These are phyloP conservation scores for Apamea epomidion DNA, from an alignment of 2,888 invertebrate species.

Conservation along the genomic window DNA sequence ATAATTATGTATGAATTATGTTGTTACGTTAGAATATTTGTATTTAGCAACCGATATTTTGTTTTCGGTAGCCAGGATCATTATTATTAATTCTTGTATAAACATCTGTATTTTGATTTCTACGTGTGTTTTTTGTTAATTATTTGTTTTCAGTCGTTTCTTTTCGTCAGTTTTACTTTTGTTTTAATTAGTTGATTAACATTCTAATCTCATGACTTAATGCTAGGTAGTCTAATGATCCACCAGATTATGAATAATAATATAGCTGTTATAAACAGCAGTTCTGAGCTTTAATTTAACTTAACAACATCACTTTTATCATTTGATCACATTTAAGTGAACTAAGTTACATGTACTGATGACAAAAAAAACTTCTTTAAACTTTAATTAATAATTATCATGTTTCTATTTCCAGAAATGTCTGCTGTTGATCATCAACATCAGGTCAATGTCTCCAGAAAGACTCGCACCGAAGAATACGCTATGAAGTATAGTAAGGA, in stretches of 20 bases:
- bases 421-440: neutral
- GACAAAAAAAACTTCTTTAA: neutral
- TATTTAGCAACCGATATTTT: neutral
- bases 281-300: neutral
- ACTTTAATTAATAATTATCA: neutral
- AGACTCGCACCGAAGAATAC: slow-evolving; percentile 45
- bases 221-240: neutral
- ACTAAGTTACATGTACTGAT: neutral
- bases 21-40: neutral
- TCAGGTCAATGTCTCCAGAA: slow-evolving; percentile 30
- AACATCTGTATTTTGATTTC: neutral
- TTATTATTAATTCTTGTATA: neutral
- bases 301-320: neutral
- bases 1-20: neutral
- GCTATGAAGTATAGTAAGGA: slow-evolving; percentile 14
- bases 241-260: neutral
- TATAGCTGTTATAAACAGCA: neutral
- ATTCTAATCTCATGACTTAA: neutral
- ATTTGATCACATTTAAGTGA: neutral
- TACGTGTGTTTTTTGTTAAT: neutral
- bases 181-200: neutral
- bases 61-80: neutral
- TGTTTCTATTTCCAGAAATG: slow-evolving; percentile 44
- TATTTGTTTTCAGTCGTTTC: neutral
- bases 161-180: neutral